Conservation (phyloP, 2,888 invertebrate genomes). For the Strigamia maritima region DNA sequence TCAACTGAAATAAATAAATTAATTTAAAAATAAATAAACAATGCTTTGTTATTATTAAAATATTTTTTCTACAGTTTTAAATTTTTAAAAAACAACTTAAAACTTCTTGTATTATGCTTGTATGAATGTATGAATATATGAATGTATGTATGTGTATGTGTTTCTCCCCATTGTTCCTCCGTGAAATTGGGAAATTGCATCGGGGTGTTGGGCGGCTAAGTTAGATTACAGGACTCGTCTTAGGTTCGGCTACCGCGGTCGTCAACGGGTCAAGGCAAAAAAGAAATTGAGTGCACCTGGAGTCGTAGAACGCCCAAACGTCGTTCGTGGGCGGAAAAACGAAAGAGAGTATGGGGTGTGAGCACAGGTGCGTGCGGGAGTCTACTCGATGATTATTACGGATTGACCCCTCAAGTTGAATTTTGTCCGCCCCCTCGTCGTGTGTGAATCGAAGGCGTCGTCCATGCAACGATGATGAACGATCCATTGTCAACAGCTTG, state of each 20-base stretch:
- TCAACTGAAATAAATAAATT: too few relatives aligned
- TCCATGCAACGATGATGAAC: conserved; percentile 29
- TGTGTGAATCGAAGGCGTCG: conserved; percentile 23
- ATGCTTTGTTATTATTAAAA: too few relatives aligned
- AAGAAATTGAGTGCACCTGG: conserved; percentile 22
- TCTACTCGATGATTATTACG: conserved; percentile 9
- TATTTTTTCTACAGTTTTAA: too few relatives aligned
- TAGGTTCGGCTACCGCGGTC: conserved; percentile 13
- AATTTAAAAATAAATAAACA: too few relatives aligned
- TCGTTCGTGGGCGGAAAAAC: conserved; percentile 6
- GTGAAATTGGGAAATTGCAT: conserved; percentile 17
- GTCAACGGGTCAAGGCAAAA: conserved; percentile 13
- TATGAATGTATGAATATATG: too few relatives aligned
- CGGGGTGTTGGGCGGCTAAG: background rate
- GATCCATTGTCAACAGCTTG: conserved; percentile 33
- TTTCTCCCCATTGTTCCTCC: background rate
- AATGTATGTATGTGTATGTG: background rate
- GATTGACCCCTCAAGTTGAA: background rate
- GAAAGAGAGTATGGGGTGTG: conserved; percentile 18
- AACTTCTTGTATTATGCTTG: too few relatives aligned
- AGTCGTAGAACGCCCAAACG: conserved; percentile 5
- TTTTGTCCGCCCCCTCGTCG: conserved; percentile 8
- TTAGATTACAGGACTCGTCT: conserved; percentile 19
- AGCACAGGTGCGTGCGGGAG: conserved; percentile 4
- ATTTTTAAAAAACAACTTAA: too few relatives aligned